These are phyloP conservation scores for Tinea pellionella DNA, from an alignment of 2,888 invertebrate genomes.

Conservation along the genomic window DNA sequence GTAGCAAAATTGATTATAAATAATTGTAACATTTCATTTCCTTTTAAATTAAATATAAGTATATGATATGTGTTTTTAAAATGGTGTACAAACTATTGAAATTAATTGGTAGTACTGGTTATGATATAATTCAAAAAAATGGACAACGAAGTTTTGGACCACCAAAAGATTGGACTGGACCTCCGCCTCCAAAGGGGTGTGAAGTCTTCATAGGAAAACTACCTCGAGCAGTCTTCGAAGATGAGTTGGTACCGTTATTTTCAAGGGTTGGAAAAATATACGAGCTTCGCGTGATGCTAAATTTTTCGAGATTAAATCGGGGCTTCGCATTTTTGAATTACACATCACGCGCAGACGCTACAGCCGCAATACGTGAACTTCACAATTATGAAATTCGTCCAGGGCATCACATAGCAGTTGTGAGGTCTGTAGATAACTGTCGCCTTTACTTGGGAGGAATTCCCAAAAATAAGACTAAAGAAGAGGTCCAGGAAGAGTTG, in stretches of 20 bases:
- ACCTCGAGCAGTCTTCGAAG: conserved; percentile 81
- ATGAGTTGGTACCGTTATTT: conserved; percentile 81
- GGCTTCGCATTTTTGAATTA: conserved; percentile 86
- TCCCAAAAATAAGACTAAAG: conserved; percentile 73
- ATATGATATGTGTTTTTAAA: not conserved
- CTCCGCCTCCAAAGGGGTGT: conserved; percentile 73
- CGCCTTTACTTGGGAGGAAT: conserved; percentile 82
- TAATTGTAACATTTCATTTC: no score
- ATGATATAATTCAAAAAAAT: conserved; percentile 71
- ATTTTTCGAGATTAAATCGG: conserved; percentile 80
- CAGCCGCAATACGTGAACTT: conserved; percentile 72
- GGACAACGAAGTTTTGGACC: conserved; percentile 83
- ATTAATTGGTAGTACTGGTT: not conserved
- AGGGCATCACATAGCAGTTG: conserved; percentile 76
- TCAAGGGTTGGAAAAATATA: conserved; percentile 74
- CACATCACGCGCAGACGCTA: conserved; percentile 69
- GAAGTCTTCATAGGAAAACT: conserved; percentile 86
- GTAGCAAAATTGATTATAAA: not conserved
- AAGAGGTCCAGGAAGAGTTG: conserved; percentile 73
- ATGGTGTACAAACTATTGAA: not conserved
- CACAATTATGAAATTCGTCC: conserved; percentile 77
- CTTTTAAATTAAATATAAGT: not conserved
- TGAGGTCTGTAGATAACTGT: conserved; percentile 85
- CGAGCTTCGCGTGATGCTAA: conserved; percentile 86
- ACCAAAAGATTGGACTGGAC: conserved; percentile 60